A percentile compares a stretch with the other conserved stretches of the same genome.
Evolutionary conservation across 1,140 invertebrate genomes (phyloP).

Genomic region (Papilio xuthus): DNA sequence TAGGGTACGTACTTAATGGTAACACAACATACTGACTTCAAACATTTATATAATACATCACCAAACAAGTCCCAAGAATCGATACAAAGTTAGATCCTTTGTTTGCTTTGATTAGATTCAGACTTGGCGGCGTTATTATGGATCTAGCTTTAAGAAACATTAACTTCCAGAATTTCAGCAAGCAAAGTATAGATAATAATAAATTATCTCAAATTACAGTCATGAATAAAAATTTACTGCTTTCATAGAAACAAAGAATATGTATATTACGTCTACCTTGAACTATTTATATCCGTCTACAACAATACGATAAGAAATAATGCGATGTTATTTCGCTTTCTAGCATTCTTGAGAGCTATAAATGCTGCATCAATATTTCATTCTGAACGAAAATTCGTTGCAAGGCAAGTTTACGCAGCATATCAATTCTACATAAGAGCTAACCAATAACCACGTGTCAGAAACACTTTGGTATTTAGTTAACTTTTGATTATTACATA

Average conservation of each 20-base stretch:
- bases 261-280: background rate
- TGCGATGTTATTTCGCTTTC: constrained; percentile 7
- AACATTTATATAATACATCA: background rate
- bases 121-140: no score
- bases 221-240: no score
- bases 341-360: background rate
- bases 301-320: background rate
- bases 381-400: background rate
- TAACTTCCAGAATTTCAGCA: no score
- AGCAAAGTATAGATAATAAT: no score
- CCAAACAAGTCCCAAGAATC: background rate
- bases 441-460: background rate
- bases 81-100: no score
- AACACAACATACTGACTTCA: background rate
- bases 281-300: background rate
- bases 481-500: background rate
- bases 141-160: no score
- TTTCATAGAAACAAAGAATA: no score
- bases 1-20: constrained; percentile 84
- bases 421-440: constrained; percentile 5
- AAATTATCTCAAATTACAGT: no score
- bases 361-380: background rate
- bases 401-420: background rate
- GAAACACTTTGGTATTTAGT: background rate
- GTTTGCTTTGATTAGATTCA: no score